These are phyloP conservation scores for Petromus typicus DNA, from an alignment of 2,113 vertebrate genomes.

Conservation along the genomic window DNA sequence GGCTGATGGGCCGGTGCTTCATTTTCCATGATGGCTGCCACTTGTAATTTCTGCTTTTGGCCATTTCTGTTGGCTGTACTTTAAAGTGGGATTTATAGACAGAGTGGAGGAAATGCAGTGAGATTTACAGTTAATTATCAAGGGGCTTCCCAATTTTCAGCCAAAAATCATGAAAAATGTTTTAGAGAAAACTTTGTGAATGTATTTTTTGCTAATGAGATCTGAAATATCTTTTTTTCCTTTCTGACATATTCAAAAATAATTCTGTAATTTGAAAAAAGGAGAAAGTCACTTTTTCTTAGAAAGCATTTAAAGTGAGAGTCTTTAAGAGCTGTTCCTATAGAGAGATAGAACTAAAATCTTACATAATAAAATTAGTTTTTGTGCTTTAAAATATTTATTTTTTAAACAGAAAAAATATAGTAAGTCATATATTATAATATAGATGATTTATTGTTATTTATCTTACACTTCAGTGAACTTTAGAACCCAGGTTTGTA, in stretches of 20 bases:
- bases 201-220: conserved; percentile 42
- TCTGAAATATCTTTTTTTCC: conserved; percentile 12
- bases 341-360: background rate
- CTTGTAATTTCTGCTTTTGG: conserved; percentile 40
- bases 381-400: conserved; percentile 12
- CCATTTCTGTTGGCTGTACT: conserved; percentile 57
- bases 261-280: conserved; percentile 20
- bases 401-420: background rate
- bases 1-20: background rate
- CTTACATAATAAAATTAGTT: conserved; percentile 9
- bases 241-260: conserved; percentile 12
- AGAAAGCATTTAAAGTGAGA: background rate
- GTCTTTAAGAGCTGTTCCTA: conserved; percentile 26
- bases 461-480: background rate
- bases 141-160: conserved; percentile 42
- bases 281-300: background rate
- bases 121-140: conserved; percentile 57
- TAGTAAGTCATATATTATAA: conserved; percentile 17
- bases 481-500: conserved; percentile 13
- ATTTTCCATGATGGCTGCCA: conserved; percentile 21
- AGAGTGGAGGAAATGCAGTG: conserved; percentile 42
- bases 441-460: background rate
- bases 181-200: conserved; percentile 49
- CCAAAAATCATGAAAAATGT: background rate
- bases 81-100: conserved; percentile 42